Conservation (phyloP, 2,888 invertebrate genomes). For the Strigamia maritima region DNA sequence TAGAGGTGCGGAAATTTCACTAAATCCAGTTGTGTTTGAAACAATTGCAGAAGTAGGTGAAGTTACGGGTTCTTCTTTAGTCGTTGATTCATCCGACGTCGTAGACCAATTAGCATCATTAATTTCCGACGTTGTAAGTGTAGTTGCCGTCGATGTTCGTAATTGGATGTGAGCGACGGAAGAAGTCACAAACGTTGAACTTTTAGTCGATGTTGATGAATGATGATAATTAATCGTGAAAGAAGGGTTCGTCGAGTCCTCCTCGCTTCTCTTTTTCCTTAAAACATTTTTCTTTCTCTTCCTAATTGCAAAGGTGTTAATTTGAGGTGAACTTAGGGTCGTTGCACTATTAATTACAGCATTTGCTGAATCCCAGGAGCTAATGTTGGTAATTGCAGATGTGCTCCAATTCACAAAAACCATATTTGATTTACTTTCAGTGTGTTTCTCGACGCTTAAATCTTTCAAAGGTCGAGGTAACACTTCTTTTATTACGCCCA, state of each 20-base stretch:
- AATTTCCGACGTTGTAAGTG: neutral
- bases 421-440: neutral
- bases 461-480: neutral
- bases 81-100: neutral
- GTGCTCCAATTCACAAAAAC: neutral
- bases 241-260: neutral
- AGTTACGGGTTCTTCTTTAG: neutral
- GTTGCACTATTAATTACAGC: slow-evolving; percentile 7
- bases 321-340: neutral
- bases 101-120: neutral
- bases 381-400: neutral
- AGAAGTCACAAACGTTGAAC: neutral
- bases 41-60: neutral
- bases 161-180: neutral
- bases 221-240: neutral
- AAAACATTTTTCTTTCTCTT: neutral
- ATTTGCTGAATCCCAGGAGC: neutral
- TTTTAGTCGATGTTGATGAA: neutral
- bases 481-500: neutral
- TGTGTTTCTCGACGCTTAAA: neutral
- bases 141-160: neutral
- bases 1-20: neutral
- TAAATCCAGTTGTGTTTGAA: neutral
- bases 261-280: neutral
- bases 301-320: neutral